Evolutionary conservation across 2,797 vertebrate species (phyloP).

Genomic region (Heteromormyrus szaboi): DNA sequence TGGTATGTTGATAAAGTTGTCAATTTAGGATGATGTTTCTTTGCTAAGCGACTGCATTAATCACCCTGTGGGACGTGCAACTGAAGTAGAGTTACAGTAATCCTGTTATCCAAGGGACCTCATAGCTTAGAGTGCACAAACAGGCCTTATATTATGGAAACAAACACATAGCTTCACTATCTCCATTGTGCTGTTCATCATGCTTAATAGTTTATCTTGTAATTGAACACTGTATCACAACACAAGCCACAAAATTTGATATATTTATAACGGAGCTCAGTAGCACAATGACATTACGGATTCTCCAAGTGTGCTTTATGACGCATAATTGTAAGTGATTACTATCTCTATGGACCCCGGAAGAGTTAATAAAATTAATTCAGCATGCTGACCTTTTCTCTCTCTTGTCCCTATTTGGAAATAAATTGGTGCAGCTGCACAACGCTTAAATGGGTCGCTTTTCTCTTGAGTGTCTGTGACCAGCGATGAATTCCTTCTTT

Average conservation of each 20-base stretch:
- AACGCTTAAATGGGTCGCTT: slow-evolving; percentile 68
- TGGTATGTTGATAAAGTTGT: neutral
- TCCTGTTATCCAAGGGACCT: neutral
- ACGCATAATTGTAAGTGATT: slow-evolving; percentile 35
- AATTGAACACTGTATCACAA: neutral
- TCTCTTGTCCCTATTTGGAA: slow-evolving; percentile 60
- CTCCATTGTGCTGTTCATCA: neutral
- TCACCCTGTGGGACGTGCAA: neutral
- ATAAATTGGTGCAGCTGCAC: slow-evolving; percentile 76
- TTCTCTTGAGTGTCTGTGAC: slow-evolving; percentile 52
- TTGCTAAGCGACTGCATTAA: neutral
- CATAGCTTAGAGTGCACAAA: neutral
- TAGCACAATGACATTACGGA: neutral
- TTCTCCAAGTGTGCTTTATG: neutral
- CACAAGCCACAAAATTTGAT: neutral
- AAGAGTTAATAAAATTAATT: slow-evolving; percentile 61
- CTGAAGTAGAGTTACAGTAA: neutral
- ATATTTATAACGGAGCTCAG: neutral
- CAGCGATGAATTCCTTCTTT: slow-evolving; percentile 71
- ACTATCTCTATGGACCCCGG: slow-evolving; percentile 42
- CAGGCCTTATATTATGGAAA: neutral
- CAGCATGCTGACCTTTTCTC: slow-evolving; percentile 57
- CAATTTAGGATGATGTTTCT: neutral
- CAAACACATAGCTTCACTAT: neutral
- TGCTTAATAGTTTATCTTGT: neutral